Evolutionary conservation across 2,888 invertebrate genomes (phyloP).

Genomic region (Rhaphigaster nebulosa): DNA sequence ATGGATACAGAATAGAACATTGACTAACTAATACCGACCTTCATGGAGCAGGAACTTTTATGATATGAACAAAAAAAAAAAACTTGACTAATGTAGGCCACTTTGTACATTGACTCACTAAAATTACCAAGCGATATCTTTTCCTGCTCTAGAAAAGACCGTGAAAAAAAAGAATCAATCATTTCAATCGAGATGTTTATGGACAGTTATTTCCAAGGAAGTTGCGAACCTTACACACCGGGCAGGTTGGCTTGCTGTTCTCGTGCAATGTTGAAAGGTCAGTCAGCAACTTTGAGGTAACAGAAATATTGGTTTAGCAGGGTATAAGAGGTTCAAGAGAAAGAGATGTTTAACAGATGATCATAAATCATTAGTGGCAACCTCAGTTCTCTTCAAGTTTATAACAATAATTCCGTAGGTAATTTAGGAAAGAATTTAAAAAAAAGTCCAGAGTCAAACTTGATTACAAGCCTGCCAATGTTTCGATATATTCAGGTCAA

Average conservation of each 20-base stretch:
- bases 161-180: not conserved
- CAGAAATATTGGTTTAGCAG: not conserved
- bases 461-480: too few relatives aligned
- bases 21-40: not conserved
- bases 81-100: slow-evolving; percentile 9
- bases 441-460: too few relatives aligned
- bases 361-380: not conserved
- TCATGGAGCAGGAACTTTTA: not conserved
- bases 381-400: not conserved
- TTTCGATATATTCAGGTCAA: too few relatives aligned
- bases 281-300: not conserved
- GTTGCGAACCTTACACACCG: not conserved
- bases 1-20: not conserved
- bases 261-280: not conserved
- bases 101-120: slow-evolving; percentile 19
- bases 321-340: too few relatives aligned
- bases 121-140: not conserved
- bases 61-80: slow-evolving; percentile 4
- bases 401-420: not conserved
- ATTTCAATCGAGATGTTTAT: not conserved
- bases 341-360: not conserved
- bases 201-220: not conserved
- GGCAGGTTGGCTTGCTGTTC: not conserved
- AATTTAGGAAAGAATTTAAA: too few relatives aligned
- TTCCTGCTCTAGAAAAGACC: slow-evolving; percentile 18